Evolutionary conservation across 2,113 vertebrate genomes (phyloP).

Genomic region (Cyrtonyx montezumae): DNA sequence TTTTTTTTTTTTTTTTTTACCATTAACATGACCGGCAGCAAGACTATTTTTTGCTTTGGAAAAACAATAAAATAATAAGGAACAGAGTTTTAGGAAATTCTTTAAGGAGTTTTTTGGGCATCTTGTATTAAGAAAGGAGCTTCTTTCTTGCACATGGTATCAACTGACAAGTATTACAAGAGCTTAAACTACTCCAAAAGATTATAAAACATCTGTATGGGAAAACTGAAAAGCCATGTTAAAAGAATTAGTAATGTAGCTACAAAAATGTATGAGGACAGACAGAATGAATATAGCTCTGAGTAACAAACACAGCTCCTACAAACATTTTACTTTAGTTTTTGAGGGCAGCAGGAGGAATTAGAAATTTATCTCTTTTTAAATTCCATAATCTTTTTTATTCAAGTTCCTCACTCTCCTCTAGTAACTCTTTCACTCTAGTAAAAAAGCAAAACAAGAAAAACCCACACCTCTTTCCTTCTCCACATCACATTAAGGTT

Average conservation of each 20-base stretch:
- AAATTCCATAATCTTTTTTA: neutral
- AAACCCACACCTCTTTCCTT: neutral
- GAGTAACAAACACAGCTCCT: neutral
- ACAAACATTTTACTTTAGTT: neutral
- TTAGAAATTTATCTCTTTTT: neutral
- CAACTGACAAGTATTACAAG: neutral
- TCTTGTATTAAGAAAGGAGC: neutral
- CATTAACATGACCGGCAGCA: neutral
- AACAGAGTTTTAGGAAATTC: neutral
- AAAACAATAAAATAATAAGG: neutral
- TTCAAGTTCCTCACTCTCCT: neutral
- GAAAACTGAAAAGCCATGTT: neutral
- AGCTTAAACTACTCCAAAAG: neutral
- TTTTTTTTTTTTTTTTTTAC: conserved; percentile 28
- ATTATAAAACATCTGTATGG: neutral
- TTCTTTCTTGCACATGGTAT: neutral
- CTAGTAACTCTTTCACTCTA: neutral
- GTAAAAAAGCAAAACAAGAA: neutral
- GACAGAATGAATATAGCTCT: neutral
- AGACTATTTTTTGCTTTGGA: neutral
- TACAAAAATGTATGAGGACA: neutral
- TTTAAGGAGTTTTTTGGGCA: neutral
- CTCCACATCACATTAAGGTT: neutral
- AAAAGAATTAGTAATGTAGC: neutral
- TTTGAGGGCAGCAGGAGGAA: neutral